Evolutionary conservation across 1,140 invertebrate genomes (phyloP).

Genomic region (Orius insidiosus): DNA sequence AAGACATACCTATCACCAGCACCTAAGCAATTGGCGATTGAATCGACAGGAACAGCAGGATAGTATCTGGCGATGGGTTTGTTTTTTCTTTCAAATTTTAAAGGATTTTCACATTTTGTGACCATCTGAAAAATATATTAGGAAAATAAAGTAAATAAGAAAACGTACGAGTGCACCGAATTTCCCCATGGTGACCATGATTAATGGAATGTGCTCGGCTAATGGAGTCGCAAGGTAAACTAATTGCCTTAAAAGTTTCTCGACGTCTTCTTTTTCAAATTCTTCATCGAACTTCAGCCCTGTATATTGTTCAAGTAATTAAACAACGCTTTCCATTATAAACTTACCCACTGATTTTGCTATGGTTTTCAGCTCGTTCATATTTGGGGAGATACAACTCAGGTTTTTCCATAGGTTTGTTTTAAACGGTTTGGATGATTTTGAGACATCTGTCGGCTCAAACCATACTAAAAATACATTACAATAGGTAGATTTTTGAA

Average conservation of each 20-base stretch:
- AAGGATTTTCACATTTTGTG: no score
- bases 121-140: slow-evolving; percentile 19
- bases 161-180: slow-evolving; percentile 17
- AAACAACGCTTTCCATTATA: background rate
- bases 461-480: slow-evolving; percentile 43
- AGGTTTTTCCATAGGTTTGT: slow-evolving; percentile 29
- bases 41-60: background rate
- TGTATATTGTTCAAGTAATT: slow-evolving; percentile 3
- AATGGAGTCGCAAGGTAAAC: slow-evolving; percentile 10
- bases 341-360: slow-evolving; percentile 20
- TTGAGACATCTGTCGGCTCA: slow-evolving; percentile 45
- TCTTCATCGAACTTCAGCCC: slow-evolving; percentile 8
- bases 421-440: slow-evolving; percentile 37
- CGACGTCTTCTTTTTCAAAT: background rate
- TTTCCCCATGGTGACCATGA: slow-evolving; percentile 18
- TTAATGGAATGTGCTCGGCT: slow-evolving; percentile 13
- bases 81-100: no score
- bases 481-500: no score
- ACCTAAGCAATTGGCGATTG: background rate
- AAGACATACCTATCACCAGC: slow-evolving; percentile 5
- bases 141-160: no score
- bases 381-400: slow-evolving; percentile 51
- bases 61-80: slow-evolving; percentile 1
- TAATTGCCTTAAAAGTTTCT: slow-evolving; percentile 13
- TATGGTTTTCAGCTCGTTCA: slow-evolving; percentile 44